A percentile compares a stretch with the other conserved stretches of the same genome.
Evolutionary conservation across 2,888 invertebrate genomes (phyloP).

Genomic region (Biston stratarius): DNA sequence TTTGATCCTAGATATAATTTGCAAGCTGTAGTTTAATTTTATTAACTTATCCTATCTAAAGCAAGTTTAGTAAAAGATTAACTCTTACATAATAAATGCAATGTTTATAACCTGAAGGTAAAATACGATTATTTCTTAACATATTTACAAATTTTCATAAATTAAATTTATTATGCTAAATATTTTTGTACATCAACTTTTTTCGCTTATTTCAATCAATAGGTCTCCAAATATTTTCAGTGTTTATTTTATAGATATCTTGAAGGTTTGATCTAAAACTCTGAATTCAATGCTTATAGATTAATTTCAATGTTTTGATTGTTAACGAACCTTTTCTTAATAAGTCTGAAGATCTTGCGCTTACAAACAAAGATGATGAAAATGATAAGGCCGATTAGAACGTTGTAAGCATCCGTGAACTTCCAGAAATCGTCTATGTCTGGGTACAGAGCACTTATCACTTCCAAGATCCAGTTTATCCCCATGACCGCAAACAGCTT

Average conservation of each 20-base stretch:
- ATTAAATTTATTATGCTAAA: too few relatives aligned
- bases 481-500: conserved; percentile 92
- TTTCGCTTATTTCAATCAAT: too few relatives aligned
- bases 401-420: conserved; percentile 88
- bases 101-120: neutral
- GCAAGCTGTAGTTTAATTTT: conserved; percentile 6
- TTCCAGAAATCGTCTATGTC: conserved; percentile 84
- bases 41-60: neutral
- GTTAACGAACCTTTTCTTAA: conserved; percentile 85
- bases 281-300: neutral
- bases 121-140: too few relatives aligned
- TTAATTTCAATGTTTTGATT: conserved; percentile 10
- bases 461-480: conserved; percentile 91
- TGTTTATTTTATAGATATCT: too few relatives aligned
- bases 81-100: neutral
- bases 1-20: conserved; percentile 65
- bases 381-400: conserved; percentile 89
- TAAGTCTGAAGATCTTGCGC: conserved; percentile 87
- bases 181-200: too few relatives aligned
- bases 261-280: neutral
- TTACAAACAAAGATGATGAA: conserved; percentile 92
- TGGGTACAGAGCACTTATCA: conserved; percentile 87
- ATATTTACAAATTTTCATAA: too few relatives aligned
- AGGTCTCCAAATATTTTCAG: too few relatives aligned
- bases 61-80: too few relatives aligned